These are phyloP conservation scores for Epinotia demarniana DNA, from an alignment of 2,888 invertebrate species.

Conservation along the genomic window DNA sequence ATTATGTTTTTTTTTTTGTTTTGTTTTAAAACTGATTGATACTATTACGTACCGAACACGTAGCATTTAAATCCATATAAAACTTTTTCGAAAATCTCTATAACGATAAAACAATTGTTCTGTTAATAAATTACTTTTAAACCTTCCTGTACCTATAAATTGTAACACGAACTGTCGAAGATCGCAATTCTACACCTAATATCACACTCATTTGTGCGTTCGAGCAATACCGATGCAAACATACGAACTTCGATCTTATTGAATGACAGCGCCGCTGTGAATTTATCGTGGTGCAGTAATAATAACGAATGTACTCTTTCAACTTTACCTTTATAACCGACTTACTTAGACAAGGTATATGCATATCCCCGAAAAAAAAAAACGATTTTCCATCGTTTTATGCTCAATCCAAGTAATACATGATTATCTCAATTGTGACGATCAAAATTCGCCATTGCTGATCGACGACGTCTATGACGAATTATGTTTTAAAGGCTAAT, in stretches of 20 bases:
- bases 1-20: not conserved
- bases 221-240: not conserved
- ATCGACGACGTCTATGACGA: not conserved
- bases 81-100: too few species aligned
- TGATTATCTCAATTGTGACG: conserved; percentile 12
- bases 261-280: not conserved
- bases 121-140: not conserved
- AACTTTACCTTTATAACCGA: too few species aligned
- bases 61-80: not conserved
- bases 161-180: too few species aligned
- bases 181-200: too few species aligned
- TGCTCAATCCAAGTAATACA: not conserved
- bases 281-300: not conserved
- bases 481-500: conserved; percentile 24
- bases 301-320: too few species aligned
- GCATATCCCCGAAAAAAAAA: not conserved
- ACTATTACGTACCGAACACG: not conserved
- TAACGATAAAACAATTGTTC: not conserved
- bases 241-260: not conserved
- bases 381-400: not conserved
- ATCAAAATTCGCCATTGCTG: not conserved
- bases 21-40: not conserved
- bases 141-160: too few species aligned
- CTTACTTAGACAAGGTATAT: not conserved
- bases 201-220: not conserved